A percentile compares a stretch with the other conserved stretches of the same genome.
phyloP scores from a whole-genome alignment of 2,888 invertebrate species.

The Polia nebulosa region DNA sequence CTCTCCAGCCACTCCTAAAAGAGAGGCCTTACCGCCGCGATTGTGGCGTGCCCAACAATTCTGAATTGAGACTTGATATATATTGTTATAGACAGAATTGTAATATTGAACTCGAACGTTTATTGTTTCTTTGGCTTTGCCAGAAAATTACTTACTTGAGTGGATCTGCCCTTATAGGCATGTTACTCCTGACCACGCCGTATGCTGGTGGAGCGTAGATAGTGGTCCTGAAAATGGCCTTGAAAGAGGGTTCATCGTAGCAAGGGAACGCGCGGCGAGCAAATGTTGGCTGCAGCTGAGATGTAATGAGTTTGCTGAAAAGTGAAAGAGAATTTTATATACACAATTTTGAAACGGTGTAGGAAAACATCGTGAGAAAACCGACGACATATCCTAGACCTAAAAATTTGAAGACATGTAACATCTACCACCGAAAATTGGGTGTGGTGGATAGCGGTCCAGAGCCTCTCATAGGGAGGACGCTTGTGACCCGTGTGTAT shows the following conservation, averaged over 20 bases:
- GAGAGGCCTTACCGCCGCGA: too few relatives aligned
- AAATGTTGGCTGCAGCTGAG: constrained; percentile 93
- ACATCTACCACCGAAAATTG: too few relatives aligned
- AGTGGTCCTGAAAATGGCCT: constrained; percentile 92
- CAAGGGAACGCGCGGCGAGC: constrained; percentile 94
- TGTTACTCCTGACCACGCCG: constrained; percentile 82
- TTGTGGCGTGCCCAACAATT: too few relatives aligned
- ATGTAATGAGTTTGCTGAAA: constrained; percentile 91
- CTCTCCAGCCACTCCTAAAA: too few relatives aligned
- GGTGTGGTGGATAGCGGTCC: too few relatives aligned
- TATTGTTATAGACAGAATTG: background rate
- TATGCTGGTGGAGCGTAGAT: constrained; percentile 89
- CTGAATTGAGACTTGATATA: background rate
- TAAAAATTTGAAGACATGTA: too few relatives aligned
- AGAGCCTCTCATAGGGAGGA: too few relatives aligned
- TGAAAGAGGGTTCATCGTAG: constrained; percentile 93
- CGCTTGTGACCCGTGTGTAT: too few relatives aligned
- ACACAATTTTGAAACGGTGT: background rate
- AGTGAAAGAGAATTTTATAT: background rate
- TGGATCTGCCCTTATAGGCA: constrained; percentile 74
- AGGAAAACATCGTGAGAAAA: background rate
- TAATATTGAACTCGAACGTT: background rate
- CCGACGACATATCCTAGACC: too few relatives aligned
- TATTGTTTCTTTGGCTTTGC: background rate
- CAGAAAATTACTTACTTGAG: constrained; percentile 73